phyloP scores from a whole-genome alignment of 2,113 vertebrate species.

The Suncus etruscus region DNA sequence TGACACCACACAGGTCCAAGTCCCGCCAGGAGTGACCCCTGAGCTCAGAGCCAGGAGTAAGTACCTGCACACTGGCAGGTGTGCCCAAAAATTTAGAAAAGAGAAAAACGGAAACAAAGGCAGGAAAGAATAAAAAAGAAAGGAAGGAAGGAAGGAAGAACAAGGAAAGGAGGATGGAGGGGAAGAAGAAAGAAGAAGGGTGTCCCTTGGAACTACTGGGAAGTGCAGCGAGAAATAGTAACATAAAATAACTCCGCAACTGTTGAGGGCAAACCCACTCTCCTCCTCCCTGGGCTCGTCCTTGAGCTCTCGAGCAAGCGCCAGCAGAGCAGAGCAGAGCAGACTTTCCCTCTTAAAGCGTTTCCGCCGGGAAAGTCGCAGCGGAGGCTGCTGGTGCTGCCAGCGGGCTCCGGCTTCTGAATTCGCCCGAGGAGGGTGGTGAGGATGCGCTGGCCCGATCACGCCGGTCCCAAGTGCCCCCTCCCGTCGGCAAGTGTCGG shows the following conservation, averaged over 20 bases:
- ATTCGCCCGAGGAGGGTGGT: constrained; percentile 45
- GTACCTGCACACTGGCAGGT: no score
- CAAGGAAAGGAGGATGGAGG: no score
- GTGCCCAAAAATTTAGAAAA: not conserved
- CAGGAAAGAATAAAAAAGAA: not conserved
- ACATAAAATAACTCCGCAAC: constrained; percentile 36
- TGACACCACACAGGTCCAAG: not conserved
- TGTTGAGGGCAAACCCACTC: not conserved
- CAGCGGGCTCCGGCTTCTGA: not conserved
- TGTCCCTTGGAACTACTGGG: constrained; percentile 65
- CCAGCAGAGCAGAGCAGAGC: not conserved
- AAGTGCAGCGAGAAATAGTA: constrained; percentile 68
- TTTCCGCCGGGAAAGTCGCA: no score
- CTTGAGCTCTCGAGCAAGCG: not conserved
- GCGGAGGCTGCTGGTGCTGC: no score
- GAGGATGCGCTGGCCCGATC: no score
- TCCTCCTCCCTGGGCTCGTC: not conserved
- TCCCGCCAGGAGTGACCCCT: not conserved
- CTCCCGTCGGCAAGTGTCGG: no score
- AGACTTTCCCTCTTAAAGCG: not conserved
- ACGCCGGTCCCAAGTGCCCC: no score
- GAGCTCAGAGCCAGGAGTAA: not conserved
- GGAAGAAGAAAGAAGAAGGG: no score
- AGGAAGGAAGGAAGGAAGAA: not conserved
- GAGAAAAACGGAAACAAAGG: not conserved